Evolutionary conservation across 2,797 vertebrate species (phyloP).

Genomic region (Eospalax fontanierii): DNA sequence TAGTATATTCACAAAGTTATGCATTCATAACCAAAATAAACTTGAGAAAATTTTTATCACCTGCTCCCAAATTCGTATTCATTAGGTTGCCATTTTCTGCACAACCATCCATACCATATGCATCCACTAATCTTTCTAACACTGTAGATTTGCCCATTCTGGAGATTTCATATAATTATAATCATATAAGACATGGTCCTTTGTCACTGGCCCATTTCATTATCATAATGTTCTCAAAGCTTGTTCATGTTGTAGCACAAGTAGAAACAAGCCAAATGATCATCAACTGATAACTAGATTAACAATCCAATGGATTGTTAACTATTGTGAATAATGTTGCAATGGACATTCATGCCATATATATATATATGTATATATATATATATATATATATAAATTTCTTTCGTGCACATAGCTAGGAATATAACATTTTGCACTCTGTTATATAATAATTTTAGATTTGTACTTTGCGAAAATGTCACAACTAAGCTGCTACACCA

Average conservation of each 20-base stretch:
- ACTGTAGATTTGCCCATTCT: not conserved
- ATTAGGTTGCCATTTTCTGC: not conserved
- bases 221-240: not conserved
- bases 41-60: not conserved
- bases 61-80: not conserved
- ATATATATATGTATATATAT: no score
- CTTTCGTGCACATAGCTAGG: not conserved
- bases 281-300: no score
- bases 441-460: not conserved
- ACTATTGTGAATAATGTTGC: not conserved
- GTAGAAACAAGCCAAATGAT: no score
- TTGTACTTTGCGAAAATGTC: not conserved
- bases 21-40: not conserved
- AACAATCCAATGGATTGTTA: no score
- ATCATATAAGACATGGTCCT: not conserved
- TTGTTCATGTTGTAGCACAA: not conserved
- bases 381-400: not conserved
- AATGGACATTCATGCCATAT: not conserved
- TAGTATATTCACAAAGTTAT: not conserved
- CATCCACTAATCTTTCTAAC: not conserved
- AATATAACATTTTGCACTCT: not conserved
- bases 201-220: not conserved
- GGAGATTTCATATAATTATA: not conserved
- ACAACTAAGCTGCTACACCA: not conserved
- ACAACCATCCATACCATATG: not conserved